These are phyloP conservation scores for Micrasema longulum DNA, from an alignment of 1,140 invertebrate genomes.

Conservation along the genomic window DNA sequence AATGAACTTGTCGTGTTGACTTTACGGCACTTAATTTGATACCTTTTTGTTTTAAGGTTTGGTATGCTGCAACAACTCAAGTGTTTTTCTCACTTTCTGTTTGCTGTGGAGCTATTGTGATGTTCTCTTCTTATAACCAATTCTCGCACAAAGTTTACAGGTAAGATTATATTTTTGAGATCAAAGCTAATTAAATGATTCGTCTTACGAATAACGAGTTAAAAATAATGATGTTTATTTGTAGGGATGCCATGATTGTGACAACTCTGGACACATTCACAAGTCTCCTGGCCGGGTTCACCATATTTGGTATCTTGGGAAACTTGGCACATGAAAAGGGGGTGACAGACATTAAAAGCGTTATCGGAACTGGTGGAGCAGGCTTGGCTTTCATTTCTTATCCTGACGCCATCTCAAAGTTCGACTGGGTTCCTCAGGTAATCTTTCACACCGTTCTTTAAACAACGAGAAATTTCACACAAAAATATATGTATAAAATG, in stretches of 20 bases:
- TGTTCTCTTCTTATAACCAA: constrained; percentile 86
- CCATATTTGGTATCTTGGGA: constrained; percentile 85
- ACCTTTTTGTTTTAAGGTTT: constrained; percentile 74
- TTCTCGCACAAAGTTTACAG: constrained; percentile 88
- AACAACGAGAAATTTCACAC: no score
- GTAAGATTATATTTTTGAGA: constrained; percentile 63
- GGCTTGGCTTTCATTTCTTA: no score
- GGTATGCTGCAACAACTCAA: constrained; percentile 83
- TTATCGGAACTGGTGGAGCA: constrained; percentile 73
- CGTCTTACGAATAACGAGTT: no score
- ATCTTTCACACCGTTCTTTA: no score
- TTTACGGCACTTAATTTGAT: no score
- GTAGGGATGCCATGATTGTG: constrained; percentile 78
- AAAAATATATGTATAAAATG: no score
- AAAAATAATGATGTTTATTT: constrained; percentile 45
- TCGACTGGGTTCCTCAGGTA: constrained; percentile 81
- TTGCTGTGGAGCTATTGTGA: constrained; percentile 82
- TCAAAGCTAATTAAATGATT: no score
- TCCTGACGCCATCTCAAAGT: constrained; percentile 89
- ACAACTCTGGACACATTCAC: constrained; percentile 80
- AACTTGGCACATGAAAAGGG: constrained; percentile 74
- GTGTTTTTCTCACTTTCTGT: constrained; percentile 84
- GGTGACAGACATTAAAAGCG: constrained; percentile 68
- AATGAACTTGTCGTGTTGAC: no score
- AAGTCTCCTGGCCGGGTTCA: constrained; percentile 82